Conservation (phyloP, 2,113 vertebrate genomes). For the Prochilodus magdalenae region DNA sequence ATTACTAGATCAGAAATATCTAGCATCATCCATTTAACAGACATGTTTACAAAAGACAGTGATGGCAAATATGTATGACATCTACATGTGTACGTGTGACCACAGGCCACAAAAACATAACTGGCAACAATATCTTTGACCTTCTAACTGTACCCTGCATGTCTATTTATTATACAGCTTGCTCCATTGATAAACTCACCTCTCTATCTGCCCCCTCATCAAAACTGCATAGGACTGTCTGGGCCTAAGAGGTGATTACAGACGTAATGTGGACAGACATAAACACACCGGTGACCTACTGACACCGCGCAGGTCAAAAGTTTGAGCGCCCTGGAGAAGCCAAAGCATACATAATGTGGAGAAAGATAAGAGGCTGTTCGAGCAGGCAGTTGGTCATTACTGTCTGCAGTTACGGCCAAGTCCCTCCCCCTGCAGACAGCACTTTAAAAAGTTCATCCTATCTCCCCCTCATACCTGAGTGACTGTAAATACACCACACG, state of each 20-base stretch:
- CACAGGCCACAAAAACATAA: background rate
- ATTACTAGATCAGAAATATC: background rate
- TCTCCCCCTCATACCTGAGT: constrained; percentile 27
- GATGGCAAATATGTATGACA: background rate
- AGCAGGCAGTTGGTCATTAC: constrained; percentile 21
- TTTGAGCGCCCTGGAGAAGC: constrained; percentile 40
- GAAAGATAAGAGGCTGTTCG: constrained; percentile 43
- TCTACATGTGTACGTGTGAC: background rate
- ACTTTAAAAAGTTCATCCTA: constrained; percentile 19
- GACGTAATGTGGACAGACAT: constrained; percentile 9
- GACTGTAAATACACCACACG: constrained; percentile 32
- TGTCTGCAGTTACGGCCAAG: constrained; percentile 17
- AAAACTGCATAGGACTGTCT: constrained; percentile 29
- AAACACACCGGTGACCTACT: constrained; percentile 44
- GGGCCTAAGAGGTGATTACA: constrained; percentile 52
- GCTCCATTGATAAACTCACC: background rate
- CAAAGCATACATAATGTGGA: constrained; percentile 43
- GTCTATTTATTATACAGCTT: background rate
- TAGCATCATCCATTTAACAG: background rate
- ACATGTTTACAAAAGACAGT: background rate
- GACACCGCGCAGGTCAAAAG: constrained; percentile 37
- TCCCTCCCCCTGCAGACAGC: background rate
- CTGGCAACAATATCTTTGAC: background rate
- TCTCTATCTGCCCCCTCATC: background rate
- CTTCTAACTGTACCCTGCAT: background rate